A percentile compares a stretch with the other conserved stretches of the same genome.
Conservation (phyloP, 2,888 invertebrate species). For the Synanthedon tipuliformis region DNA sequence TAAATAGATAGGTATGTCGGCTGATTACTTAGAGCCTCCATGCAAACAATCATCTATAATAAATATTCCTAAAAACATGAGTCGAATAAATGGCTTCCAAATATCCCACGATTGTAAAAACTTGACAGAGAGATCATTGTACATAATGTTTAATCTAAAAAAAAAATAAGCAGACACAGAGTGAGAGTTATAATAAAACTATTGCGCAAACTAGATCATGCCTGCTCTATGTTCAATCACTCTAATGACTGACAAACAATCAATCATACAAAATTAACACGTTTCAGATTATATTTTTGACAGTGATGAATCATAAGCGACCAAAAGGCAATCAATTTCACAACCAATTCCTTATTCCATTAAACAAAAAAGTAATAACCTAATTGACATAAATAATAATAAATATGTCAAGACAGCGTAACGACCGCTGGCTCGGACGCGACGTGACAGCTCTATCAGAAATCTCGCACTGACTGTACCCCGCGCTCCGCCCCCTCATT, state of each 20-base stretch:
- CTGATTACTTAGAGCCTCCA: too few relatives aligned
- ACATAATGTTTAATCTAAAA: neutral
- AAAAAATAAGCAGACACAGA: too few relatives aligned
- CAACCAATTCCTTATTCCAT: conserved; percentile 68
- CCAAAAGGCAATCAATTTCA: conserved; percentile 68
- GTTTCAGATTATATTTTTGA: conserved; percentile 61
- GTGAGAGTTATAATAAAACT: conserved; percentile 30
- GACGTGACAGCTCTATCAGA: conserved; percentile 68
- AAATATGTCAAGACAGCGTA: conserved; percentile 67
- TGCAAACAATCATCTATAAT: too few relatives aligned
- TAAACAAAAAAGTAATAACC: conserved; percentile 69
- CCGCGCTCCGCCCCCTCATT: conserved; percentile 22
- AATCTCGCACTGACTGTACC: conserved; percentile 51
- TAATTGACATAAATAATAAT: conserved; percentile 72
- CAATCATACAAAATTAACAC: conserved; percentile 68
- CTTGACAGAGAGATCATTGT: neutral
- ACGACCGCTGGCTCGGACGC: conserved; percentile 61
- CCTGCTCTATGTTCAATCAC: conserved; percentile 26
- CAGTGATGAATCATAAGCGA: conserved; percentile 68
- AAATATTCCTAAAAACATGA: too few relatives aligned
- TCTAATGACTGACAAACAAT: conserved; percentile 58
- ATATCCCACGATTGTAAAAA: too few relatives aligned
- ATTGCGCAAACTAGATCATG: conserved; percentile 63
- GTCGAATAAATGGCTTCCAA: too few relatives aligned
- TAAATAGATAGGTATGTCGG: too few relatives aligned